Conservation (phyloP, 2,888 invertebrate species). For the Melangyna quadrimaculata region DNA sequence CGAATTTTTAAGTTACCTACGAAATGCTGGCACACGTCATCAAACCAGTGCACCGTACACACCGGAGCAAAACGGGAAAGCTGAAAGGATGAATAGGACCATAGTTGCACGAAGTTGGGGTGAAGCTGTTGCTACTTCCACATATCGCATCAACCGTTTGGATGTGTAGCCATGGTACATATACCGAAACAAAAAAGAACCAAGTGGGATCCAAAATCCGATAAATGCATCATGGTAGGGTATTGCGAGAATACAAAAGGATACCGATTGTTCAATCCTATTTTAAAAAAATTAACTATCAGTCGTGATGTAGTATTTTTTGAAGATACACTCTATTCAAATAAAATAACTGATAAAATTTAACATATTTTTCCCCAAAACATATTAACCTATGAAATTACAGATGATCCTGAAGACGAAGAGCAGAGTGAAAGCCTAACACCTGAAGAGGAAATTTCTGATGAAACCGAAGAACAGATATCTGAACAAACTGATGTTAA, state of each 20-base stretch:
- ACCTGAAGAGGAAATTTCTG: too few relatives aligned
- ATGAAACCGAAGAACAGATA: too few relatives aligned
- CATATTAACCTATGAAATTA: background rate
- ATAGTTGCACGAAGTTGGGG: conserved; percentile 49
- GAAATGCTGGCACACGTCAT: too few relatives aligned
- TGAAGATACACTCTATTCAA: background rate
- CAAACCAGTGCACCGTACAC: too few relatives aligned
- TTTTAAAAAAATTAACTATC: background rate
- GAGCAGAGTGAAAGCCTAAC: too few relatives aligned
- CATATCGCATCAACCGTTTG: conserved; percentile 28
- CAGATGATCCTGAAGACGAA: too few relatives aligned
- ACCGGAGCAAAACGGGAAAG: too few relatives aligned
- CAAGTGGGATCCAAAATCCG: conserved; percentile 31
- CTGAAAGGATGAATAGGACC: too few relatives aligned
- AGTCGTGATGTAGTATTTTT: background rate
- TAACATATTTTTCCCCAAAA: background rate
- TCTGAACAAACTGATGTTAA: background rate
- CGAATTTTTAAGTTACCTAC: too few relatives aligned
- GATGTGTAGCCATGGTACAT: too few relatives aligned
- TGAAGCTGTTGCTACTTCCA: background rate
- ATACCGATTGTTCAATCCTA: too few relatives aligned
- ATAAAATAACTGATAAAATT: background rate
- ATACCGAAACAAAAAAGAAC: too few relatives aligned
- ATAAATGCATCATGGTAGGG: background rate
- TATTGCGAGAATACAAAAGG: background rate